Evolutionary conservation across 2,797 vertebrate species (phyloP).

Genomic region (Pogonophryne albipinna): DNA sequence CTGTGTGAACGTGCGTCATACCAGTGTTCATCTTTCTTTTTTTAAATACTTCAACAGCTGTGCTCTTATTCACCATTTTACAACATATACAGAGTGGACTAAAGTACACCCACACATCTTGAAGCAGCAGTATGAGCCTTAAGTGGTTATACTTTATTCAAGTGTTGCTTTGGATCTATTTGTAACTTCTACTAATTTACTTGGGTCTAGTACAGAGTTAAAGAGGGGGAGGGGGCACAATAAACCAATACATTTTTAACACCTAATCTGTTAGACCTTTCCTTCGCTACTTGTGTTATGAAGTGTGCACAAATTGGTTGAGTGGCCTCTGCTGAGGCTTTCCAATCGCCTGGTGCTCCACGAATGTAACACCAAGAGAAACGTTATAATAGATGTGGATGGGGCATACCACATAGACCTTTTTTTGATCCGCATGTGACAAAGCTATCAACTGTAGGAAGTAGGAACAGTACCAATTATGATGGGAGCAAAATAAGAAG

Average conservation of each 20-base stretch:
- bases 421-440: too few species aligned
- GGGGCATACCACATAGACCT: neutral
- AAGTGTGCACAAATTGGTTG: constrained; percentile 23
- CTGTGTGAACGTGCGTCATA: neutral
- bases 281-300: constrained; percentile 18
- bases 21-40: neutral
- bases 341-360: constrained; percentile 4
- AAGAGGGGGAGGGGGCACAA: neutral
- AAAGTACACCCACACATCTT: constrained; percentile 37
- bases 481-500: neutral
- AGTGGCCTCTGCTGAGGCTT: constrained; percentile 16
- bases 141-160: constrained; percentile 42
- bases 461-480: neutral
- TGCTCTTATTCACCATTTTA: constrained; percentile 21
- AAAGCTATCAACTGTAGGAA: neutral
- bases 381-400: neutral
- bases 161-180: constrained; percentile 50
- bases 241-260: constrained; percentile 34
- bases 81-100: constrained; percentile 32
- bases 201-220: constrained; percentile 28
- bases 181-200: constrained; percentile 39
- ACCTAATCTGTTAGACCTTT: constrained; percentile 15
- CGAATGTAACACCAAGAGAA: constrained; percentile 12
- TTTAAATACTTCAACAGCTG: constrained; percentile 25
- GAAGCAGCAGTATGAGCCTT: constrained; percentile 35